Base-by-base conservation (phyloP, 2,888 invertebrate species). In the Elmis aenea region DNA sequence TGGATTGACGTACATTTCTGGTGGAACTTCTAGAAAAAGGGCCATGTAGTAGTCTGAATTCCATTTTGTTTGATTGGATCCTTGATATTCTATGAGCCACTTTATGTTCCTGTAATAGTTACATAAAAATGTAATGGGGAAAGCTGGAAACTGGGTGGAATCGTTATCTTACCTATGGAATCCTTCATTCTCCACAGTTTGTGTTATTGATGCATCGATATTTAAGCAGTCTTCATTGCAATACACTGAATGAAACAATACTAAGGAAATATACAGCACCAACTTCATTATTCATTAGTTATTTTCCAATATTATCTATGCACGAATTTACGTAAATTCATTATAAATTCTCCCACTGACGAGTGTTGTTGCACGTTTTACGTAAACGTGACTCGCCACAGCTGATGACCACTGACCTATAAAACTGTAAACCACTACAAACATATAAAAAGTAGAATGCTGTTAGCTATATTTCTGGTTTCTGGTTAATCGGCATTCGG, bases 151-250 rank as follows among this genome's bases (percentile, higher is more conserved):
- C 9, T 9, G 9, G 4, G 13, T 18, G 12, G 13, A 6, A 16
- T 6, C 13, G 5, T 13, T 11, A 18, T 13, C 22, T 49, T 49
- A 70, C 70, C 69, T 66, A 49, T 72, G 71, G 55, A 70, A 72
- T 29, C 72, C 73, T 51, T 68, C 67, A 46, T 69, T 67, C 45
- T 69, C 69, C 23, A 71, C 55, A 42, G 66, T 67, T 54, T 67
- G 66, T n/a, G 63, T 62, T 22, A 67, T 52, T 1, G 65, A 59
- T 15, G 61, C 44, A 34, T 66, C 56, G 26, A 64, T 47, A 33
- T 62, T 58, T 10, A 56, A 28, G 46, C 66, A 66, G 33, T 51
- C 41, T 33, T 46, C 35, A 5, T 1, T 8, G 15, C 25, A 37
- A 10, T 10, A 35, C 16, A 33, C 22, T 23, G 11, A 8, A 5